Conservation (phyloP, 2,888 invertebrate genomes). For the Diachrysia chrysitis region DNA sequence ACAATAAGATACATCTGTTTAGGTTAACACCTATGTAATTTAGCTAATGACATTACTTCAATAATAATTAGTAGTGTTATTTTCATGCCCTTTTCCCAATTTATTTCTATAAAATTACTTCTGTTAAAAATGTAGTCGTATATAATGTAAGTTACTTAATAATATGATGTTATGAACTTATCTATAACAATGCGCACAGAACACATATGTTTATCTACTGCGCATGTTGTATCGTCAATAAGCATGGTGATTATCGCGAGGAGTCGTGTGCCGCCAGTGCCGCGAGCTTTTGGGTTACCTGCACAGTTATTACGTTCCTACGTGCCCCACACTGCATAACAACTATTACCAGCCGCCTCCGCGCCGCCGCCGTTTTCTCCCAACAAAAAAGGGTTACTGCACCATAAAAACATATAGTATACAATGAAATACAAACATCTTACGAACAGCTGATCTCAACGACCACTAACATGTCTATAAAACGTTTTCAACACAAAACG, state of each 20-base stretch:
- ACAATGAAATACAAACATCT: slow-evolving; percentile 56
- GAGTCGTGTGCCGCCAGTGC: background rate
- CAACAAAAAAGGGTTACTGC: slow-evolving; percentile 37
- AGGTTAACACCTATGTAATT: too few relatives aligned
- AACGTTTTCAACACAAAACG: slow-evolving; percentile 80
- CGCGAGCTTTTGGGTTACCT: slow-evolving; percentile 12
- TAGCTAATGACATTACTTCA: too few relatives aligned
- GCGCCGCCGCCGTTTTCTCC: slow-evolving; percentile 7
- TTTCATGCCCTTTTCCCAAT: too few relatives aligned
- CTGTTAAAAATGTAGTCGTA: too few relatives aligned
- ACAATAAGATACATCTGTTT: too few relatives aligned
- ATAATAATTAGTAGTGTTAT: too few relatives aligned
- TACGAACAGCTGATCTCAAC: slow-evolving; percentile 74
- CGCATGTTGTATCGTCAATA: background rate
- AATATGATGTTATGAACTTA: too few relatives aligned
- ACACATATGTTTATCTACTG: too few relatives aligned
- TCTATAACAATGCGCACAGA: too few relatives aligned
- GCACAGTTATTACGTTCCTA: background rate
- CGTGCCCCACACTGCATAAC: background rate
- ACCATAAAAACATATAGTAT: slow-evolving; percentile 42
- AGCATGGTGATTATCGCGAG: background rate
- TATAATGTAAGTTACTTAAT: too few relatives aligned
- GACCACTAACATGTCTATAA: slow-evolving; percentile 76
- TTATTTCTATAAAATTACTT: too few relatives aligned
- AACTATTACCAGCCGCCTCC: slow-evolving; percentile 9